A percentile compares a stretch with the other conserved stretches of the same genome.
phyloP scores from a whole-genome alignment of 2,113 vertebrate species.

The Platycercus adscitus region DNA sequence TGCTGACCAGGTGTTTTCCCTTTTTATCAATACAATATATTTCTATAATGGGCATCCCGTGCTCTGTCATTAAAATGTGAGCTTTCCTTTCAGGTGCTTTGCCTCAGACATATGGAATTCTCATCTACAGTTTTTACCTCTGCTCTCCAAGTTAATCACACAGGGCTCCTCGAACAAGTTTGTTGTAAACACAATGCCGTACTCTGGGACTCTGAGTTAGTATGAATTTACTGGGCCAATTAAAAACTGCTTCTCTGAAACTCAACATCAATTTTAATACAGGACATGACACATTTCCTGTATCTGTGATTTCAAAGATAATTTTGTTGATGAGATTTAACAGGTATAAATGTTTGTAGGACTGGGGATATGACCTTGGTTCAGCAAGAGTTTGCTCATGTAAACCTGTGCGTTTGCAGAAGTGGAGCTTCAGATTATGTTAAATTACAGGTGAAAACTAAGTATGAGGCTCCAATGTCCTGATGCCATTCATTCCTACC shows the following conservation, averaged over 20 bases:
- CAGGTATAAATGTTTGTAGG: not conserved
- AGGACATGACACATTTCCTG: not conserved
- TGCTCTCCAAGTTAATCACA: slow-evolving; percentile 37
- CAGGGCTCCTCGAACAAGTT: not conserved
- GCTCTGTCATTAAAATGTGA: slow-evolving; percentile 53
- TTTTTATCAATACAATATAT: slow-evolving; percentile 52
- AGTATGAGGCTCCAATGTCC: not conserved
- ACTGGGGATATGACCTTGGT: not conserved
- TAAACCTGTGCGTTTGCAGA: not conserved
- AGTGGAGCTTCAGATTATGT: not conserved
- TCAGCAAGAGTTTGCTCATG: not conserved
- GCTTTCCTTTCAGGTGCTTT: slow-evolving; percentile 54
- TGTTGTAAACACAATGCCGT: not conserved
- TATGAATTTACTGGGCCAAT: not conserved
- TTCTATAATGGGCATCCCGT: slow-evolving; percentile 38
- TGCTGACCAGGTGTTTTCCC: slow-evolving; percentile 54
- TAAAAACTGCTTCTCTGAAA: not conserved
- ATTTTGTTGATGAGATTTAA: not conserved
- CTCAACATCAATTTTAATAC: not conserved
- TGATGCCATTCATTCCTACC: not conserved
- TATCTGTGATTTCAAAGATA: not conserved
- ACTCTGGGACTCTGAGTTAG: not conserved
- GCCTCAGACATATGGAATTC: slow-evolving; percentile 48
- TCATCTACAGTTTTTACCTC: slow-evolving; percentile 38
- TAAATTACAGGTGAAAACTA: not conserved